These are phyloP conservation scores for Pristiophorus japonicus DNA, from an alignment of 2,113 vertebrate genomes.

Conservation along the genomic window DNA sequence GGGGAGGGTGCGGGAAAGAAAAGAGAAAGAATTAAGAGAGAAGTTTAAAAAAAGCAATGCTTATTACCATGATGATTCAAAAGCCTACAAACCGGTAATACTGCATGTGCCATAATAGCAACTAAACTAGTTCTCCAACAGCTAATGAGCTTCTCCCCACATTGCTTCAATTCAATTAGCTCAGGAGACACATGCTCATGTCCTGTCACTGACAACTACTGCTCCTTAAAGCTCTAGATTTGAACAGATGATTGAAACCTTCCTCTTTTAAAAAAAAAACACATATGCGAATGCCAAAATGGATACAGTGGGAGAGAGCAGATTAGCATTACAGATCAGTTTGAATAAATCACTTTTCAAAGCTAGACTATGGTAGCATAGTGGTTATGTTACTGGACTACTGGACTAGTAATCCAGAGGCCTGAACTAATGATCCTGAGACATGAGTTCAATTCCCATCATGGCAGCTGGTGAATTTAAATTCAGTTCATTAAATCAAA, in stretches of 20 bases:
- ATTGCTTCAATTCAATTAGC: neutral
- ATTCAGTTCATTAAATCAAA: too few relatives aligned
- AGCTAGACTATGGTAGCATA: too few relatives aligned
- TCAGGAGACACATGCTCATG: neutral
- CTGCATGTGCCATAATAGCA: neutral
- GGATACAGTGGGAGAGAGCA: neutral
- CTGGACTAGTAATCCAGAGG: too few relatives aligned
- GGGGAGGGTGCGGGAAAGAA: neutral
- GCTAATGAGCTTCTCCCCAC: neutral
- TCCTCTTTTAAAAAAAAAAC: neutral
- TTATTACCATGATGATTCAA: too few relatives aligned
- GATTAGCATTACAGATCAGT: neutral
- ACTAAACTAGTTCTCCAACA: neutral
- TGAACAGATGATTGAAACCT: too few relatives aligned
- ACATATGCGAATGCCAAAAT: neutral
- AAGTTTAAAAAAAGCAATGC: neutral
- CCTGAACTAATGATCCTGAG: too few relatives aligned
- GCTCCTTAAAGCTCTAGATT: neutral
- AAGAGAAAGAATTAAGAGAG: neutral
- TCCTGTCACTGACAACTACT: neutral
- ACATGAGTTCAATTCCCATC: too few relatives aligned
- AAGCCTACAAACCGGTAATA: neutral
- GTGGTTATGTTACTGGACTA: too few relatives aligned
- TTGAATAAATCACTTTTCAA: neutral
- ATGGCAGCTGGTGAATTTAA: too few relatives aligned